A percentile compares a stretch with the other conserved stretches of the same genome.
Evolutionary conservation across 1,140 invertebrate genomes (phyloP).

Genomic region (Mactra quadrangularis): DNA sequence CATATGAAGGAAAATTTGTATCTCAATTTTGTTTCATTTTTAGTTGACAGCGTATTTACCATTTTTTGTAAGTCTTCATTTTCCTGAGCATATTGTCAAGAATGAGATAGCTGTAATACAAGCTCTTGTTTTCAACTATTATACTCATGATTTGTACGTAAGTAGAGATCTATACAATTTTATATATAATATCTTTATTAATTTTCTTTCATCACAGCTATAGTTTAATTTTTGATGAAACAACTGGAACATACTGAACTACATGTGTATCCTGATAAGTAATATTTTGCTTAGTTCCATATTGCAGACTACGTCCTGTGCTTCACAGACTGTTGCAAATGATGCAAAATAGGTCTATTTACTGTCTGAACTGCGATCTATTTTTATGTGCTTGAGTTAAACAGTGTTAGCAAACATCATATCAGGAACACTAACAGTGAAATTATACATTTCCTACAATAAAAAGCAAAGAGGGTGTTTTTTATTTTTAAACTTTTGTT

Average conservation of each 20-base stretch:
- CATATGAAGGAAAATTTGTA: too few species aligned
- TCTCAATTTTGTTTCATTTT: too few species aligned
- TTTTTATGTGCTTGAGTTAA: too few species aligned
- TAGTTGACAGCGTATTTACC: slow-evolving; percentile 92
- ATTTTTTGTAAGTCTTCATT: slow-evolving; percentile 92
- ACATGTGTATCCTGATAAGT: not conserved
- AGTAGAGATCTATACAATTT: slow-evolving; percentile 2
- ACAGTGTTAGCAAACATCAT: too few species aligned
- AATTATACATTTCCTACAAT: too few species aligned
- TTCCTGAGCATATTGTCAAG: slow-evolving; percentile 94
- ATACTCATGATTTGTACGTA: slow-evolving; percentile 87
- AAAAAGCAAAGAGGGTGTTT: too few species aligned
- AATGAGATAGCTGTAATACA: slow-evolving; percentile 95
- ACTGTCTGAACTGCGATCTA: too few species aligned
- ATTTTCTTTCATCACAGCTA: not conserved
- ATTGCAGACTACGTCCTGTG: too few species aligned
- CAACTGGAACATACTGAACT: not conserved
- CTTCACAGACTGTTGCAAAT: too few species aligned
- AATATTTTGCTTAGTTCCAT: not conserved
- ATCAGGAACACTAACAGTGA: too few species aligned
- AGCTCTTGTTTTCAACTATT: slow-evolving; percentile 96
- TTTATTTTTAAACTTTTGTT: too few species aligned
- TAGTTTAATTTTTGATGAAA: not conserved
- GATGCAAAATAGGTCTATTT: too few species aligned
- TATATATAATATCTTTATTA: not conserved